phyloP scores from a whole-genome alignment of 2,888 invertebrate genomes.

The Danaus chrysippus region DNA sequence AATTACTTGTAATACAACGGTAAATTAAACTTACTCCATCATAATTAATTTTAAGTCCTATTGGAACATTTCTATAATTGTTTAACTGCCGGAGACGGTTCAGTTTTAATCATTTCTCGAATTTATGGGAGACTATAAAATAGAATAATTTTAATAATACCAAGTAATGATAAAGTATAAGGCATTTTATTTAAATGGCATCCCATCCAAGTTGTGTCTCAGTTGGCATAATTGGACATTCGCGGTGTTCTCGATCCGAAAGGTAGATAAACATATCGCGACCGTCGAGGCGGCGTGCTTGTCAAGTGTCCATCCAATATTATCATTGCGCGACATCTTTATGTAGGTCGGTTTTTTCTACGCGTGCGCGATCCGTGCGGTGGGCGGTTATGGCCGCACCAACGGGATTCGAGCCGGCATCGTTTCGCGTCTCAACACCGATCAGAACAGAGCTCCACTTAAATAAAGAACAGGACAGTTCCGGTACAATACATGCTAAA shows the following conservation, averaged over 20 bases:
- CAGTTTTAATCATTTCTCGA: neutral
- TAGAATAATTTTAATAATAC: no score
- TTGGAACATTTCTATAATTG: neutral
- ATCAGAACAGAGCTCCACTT: constrained; percentile 75
- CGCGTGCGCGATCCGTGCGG: constrained; percentile 67
- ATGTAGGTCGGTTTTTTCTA: constrained; percentile 67
- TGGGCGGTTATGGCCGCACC: constrained; percentile 75
- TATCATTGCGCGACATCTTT: constrained; percentile 71
- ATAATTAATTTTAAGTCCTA: constrained; percentile 11
- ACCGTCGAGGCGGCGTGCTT: constrained; percentile 52
- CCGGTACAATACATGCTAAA: constrained; percentile 49
- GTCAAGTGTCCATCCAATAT: constrained; percentile 65
- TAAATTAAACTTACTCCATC: constrained; percentile 14
- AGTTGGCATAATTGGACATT: constrained; percentile 65
- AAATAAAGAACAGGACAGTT: constrained; percentile 70
- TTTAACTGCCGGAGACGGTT: neutral
- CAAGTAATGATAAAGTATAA: no score
- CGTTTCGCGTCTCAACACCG: constrained; percentile 73
- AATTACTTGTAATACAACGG: constrained; percentile 12
- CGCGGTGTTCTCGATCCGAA: constrained; percentile 55
- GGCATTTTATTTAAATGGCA: constrained; percentile 15
- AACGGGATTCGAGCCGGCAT: constrained; percentile 75
- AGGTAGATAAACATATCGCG: constrained; percentile 52
- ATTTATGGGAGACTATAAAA: no score
- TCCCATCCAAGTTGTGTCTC: constrained; percentile 54